A percentile compares a stretch with the other conserved stretches of the same genome.
Conservation (phyloP, 2,113 vertebrate species). For the Sinocyclocheilus anophthalmus region DNA sequence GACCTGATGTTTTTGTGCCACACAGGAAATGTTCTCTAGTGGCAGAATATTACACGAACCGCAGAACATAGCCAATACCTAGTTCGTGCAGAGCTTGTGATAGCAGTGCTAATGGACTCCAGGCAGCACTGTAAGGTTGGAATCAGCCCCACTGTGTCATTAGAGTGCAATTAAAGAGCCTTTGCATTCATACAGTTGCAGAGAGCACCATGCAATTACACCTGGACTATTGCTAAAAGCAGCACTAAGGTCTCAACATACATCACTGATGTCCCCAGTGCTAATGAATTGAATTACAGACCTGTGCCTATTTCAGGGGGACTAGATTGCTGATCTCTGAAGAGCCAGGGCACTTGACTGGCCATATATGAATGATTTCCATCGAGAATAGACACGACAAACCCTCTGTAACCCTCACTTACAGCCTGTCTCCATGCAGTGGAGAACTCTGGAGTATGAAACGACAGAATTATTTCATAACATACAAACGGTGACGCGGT, state of each 20-base stretch:
- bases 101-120: constrained; percentile 24
- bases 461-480: not conserved
- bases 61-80: not conserved
- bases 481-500: constrained; percentile 1
- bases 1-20: not conserved
- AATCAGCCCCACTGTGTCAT: constrained; percentile 45
- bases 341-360: constrained; percentile 23
- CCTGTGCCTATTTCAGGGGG: constrained; percentile 28
- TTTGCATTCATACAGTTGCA: constrained; percentile 35
- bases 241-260: constrained; percentile 41
- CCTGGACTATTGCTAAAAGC: constrained; percentile 35
- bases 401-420: not conserved
- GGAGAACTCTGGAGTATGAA: not conserved
- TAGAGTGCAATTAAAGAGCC: constrained; percentile 49
- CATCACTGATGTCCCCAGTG: constrained; percentile 35
- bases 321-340: constrained; percentile 36
- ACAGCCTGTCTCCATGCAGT: not conserved
- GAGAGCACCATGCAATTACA: constrained; percentile 22
- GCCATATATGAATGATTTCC: constrained; percentile 1
- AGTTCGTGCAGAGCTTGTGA: constrained; percentile 12
- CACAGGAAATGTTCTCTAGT: constrained; percentile 15
- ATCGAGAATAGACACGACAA: not conserved
- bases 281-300: constrained; percentile 55
- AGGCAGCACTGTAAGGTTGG: constrained; percentile 15
- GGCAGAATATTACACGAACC: not conserved